Evolutionary conservation across 2,888 invertebrate species (phyloP), one percentile per base, ranked within the genome.

Genomic region (Scrobipalpa atriplicella): DNA sequence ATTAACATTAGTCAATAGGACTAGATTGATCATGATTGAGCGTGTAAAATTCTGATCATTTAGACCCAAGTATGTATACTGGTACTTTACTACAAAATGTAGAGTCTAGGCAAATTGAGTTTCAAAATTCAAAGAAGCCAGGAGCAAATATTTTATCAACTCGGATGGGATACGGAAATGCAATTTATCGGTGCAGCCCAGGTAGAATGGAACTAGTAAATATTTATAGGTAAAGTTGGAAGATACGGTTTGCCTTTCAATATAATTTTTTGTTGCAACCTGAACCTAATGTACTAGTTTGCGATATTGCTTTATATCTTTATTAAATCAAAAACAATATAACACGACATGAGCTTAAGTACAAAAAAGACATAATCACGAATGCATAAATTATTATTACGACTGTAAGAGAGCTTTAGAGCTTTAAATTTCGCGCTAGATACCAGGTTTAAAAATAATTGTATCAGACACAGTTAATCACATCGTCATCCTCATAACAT

Each of bases 1-100:
- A 19, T 52, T 52, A 19, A 51, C 51, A 16, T 29, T 8, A n/a
- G 51, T 51, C 9, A 56, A 58, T 29, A 58, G 38, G 19, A 19
- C 41, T 56, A 41, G 19, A 61, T 39, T 41, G 47, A 41, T 13
- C 19, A 62, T 29, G 29, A 62, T 62, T 47, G 62, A 62, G 62
- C 62, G 62, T 62, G 47, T 9, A 21, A 47, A 47, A 47, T 29
- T 43, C 11, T 13, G n/a, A 19, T 41, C 18, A 18, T 13, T 11
- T 29, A 29, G 16, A 3, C 7, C 29, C 13, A 56, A 21, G 11
- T 13, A 29, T 13, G 13, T 21, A 21, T 29, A 5, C 11, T 13
- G 10, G 52, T 19, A n/a, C 29, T 29, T 3, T 5, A 7, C 56
- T 56, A 29, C 56, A 56, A 18, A 11, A 21, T 51, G 9, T 51